Evolutionary conservation across 2,888 invertebrate genomes (phyloP).

Genomic region (Drosophila antonietae): DNA sequence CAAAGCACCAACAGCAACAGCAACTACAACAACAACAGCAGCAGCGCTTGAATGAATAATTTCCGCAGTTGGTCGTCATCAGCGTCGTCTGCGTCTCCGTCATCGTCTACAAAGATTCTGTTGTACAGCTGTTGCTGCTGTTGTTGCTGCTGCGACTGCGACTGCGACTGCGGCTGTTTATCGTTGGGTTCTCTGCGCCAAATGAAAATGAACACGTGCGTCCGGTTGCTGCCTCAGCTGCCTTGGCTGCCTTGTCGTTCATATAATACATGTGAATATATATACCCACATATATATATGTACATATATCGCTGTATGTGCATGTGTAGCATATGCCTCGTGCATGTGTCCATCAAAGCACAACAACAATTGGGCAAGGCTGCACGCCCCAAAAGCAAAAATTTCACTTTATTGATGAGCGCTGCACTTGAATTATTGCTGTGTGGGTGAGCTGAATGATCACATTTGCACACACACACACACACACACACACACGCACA

Average conservation of each 20-base stretch:
- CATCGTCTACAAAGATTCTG: constrained; percentile 70
- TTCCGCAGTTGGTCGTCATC: constrained; percentile 69
- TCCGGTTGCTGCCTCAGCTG: constrained; percentile 76
- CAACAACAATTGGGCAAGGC: constrained; percentile 46
- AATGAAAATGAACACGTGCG: constrained; percentile 83
- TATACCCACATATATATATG: not conserved
- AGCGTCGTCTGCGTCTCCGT: constrained; percentile 35
- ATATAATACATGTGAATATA: constrained; percentile 28
- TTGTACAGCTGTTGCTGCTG: constrained; percentile 32
- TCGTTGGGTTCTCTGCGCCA: constrained; percentile 77
- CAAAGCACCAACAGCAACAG: constrained; percentile 9
- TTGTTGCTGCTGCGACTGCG: constrained; percentile 34
- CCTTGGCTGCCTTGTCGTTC: constrained; percentile 32
- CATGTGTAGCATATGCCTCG: constrained; percentile 50
- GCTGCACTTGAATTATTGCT: constrained; percentile 68
- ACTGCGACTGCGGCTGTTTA: constrained; percentile 62
- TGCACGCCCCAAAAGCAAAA: constrained; percentile 60
- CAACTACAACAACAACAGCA: constrained; percentile 4
- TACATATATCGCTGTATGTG: not conserved
- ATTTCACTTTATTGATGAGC: constrained; percentile 77
- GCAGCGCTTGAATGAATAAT: constrained; percentile 74
- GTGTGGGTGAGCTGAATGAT: constrained; percentile 54
- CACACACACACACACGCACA: constrained; percentile 1
- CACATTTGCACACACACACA: constrained; percentile 21
- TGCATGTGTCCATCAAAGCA: constrained; percentile 59